Evolutionary conservation across 2,888 invertebrate genomes (phyloP).

Genomic region (Leucoptera coffeella): DNA sequence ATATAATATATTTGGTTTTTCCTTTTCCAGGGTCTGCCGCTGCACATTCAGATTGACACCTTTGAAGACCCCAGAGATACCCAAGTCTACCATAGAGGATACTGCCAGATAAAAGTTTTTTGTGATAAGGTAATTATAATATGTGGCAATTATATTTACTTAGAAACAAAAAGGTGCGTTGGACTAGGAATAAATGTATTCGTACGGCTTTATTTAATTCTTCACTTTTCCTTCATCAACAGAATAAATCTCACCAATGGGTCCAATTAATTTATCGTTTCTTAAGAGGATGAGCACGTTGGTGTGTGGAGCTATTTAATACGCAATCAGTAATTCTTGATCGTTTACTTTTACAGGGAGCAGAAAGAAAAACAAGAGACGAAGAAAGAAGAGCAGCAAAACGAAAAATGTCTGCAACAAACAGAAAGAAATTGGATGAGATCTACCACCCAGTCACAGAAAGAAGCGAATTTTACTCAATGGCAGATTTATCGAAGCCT

Average conservation of each 20-base stretch:
- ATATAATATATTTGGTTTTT: conserved; percentile 1
- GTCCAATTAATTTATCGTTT: too few relatives aligned
- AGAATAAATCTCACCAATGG: too few relatives aligned
- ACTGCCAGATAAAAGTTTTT: conserved; percentile 99
- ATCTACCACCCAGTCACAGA: conserved; percentile 94
- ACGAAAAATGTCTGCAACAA: conserved; percentile 90
- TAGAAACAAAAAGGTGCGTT: too few relatives aligned
- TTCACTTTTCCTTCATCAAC: too few relatives aligned
- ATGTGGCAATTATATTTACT: too few relatives aligned
- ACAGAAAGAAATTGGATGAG: conserved; percentile 93
- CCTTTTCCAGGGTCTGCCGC: conserved; percentile 77
- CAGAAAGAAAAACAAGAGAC: conserved; percentile 96
- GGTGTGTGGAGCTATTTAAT: too few relatives aligned
- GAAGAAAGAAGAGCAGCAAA: conserved; percentile 96
- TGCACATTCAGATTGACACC: conserved; percentile 98
- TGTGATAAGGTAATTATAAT: conserved; percentile 91
- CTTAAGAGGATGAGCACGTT: too few relatives aligned
- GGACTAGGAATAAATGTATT: too few relatives aligned
- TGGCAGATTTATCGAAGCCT: conserved; percentile 91
- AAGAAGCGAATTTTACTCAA: conserved; percentile 94
- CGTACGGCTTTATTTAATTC: too few relatives aligned
- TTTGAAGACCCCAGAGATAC: conserved; percentile 93
- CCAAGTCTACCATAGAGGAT: conserved; percentile 88
- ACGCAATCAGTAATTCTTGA: too few relatives aligned
- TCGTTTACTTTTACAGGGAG: conserved; percentile 69